Evolutionary conservation across 1,140 invertebrate species (phyloP).

Genomic region (Drosophila nebulosa): DNA sequence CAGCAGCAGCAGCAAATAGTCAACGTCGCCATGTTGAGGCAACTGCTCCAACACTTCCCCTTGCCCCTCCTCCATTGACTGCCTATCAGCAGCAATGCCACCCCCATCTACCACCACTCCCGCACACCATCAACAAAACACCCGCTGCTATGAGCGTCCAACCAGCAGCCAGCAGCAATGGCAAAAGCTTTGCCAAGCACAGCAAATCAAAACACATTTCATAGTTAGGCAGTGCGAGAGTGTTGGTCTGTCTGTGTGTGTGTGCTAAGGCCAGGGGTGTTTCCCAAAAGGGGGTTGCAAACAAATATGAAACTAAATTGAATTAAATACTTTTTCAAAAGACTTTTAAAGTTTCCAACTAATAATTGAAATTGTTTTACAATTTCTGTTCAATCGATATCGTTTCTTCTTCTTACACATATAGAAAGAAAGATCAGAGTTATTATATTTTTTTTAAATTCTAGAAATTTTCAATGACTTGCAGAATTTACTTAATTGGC

Average conservation of each 20-base stretch:
- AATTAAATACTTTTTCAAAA: too few relatives aligned
- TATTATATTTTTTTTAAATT: too few relatives aligned
- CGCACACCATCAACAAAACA: not conserved
- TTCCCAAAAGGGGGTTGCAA: not conserved
- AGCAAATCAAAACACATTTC: conserved; percentile 80
- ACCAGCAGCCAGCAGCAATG: conserved; percentile 61
- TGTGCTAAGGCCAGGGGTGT: not conserved
- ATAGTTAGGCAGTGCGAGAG: conserved; percentile 27
- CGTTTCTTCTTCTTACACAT: too few relatives aligned
- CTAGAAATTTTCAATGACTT: too few relatives aligned
- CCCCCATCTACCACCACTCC: conserved; percentile 1
- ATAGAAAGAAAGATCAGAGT: too few relatives aligned
- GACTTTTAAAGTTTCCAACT: too few relatives aligned
- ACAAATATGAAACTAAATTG: too few relatives aligned
- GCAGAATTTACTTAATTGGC: too few relatives aligned
- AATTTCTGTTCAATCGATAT: too few relatives aligned
- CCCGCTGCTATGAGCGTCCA: conserved; percentile 36
- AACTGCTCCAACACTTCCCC: conserved; percentile 5
- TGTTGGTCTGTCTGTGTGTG: not conserved
- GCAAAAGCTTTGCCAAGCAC: conserved; percentile 66
- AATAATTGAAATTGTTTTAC: too few relatives aligned
- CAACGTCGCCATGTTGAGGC: conserved; percentile 66
- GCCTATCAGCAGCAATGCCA: not conserved
- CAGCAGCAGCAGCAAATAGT: conserved; percentile 25
- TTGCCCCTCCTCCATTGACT: not conserved